These are phyloP conservation scores for Smutsia gigantea DNA, from an alignment of 2,797 vertebrate species.

Conservation along the genomic window DNA sequence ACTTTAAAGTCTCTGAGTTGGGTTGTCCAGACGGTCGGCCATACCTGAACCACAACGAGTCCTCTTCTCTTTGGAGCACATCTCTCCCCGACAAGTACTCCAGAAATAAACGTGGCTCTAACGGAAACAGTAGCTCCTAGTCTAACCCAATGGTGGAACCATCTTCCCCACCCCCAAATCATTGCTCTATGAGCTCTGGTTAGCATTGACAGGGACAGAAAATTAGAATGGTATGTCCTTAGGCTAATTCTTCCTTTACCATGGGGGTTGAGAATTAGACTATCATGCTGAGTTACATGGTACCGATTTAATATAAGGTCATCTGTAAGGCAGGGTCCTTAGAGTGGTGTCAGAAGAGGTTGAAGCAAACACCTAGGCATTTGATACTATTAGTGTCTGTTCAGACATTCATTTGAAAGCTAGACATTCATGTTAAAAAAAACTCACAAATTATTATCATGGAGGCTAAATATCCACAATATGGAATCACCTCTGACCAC, in stretches of 20 bases:
- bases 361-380: not conserved
- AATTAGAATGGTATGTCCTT: constrained; percentile 70
- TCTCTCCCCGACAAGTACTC: constrained; percentile 81
- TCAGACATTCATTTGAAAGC: not conserved
- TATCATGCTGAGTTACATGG: not conserved
- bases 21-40: constrained; percentile 72
- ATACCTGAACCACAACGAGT: constrained; percentile 83
- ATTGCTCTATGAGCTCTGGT: constrained; percentile 39
- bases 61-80: constrained; percentile 83
- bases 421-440: not conserved
- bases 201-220: constrained; percentile 56
- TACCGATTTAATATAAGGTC: not conserved
- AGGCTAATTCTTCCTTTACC: constrained; percentile 59
- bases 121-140: constrained; percentile 74
- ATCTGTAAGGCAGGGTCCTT: constrained; percentile 11
- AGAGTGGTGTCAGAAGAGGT: not conserved
- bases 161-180: constrained; percentile 62
- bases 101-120: constrained; percentile 79
- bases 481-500: constrained; percentile 9
- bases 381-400: not conserved
- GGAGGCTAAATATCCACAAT: not conserved
- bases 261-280: not conserved
- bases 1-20: constrained; percentile 74
- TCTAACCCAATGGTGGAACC: constrained; percentile 55
- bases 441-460: not conserved